Conservation (phyloP, 2,888 invertebrate genomes). For the Synergus itoensis region DNA sequence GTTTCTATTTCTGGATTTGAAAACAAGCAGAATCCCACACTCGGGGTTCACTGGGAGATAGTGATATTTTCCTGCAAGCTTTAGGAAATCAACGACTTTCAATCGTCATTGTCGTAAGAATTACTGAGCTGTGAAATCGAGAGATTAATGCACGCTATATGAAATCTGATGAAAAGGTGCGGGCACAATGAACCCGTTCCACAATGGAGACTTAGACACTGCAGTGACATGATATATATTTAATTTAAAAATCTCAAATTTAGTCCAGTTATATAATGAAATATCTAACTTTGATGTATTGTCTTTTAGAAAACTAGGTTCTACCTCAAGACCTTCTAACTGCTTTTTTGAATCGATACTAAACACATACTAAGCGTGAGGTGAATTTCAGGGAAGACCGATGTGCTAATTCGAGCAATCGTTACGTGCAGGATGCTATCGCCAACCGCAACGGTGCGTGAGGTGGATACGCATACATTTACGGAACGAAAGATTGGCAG, state of each 20-base stretch:
- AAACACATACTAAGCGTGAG: background rate
- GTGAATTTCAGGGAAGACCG: background rate
- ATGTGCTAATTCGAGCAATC: constrained; percentile 52
- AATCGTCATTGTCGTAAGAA: background rate
- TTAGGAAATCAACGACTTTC: constrained; percentile 1
- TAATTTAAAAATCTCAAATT: background rate
- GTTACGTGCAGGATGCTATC: constrained; percentile 44
- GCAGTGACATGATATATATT: background rate
- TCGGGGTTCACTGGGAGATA: constrained; percentile 49
- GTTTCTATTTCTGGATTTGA: constrained; percentile 71
- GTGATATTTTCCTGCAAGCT: constrained; percentile 32
- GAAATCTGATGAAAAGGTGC: background rate
- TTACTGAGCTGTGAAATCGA: background rate
- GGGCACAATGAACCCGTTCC: background rate
- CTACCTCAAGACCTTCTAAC: background rate
- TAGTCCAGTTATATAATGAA: background rate
- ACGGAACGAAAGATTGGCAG: constrained; percentile 41
- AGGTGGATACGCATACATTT: constrained; percentile 62
- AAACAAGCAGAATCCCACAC: constrained; percentile 68
- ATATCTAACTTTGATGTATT: too few species aligned
- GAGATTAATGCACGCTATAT: background rate
- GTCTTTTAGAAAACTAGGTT: background rate
- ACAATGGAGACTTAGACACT: background rate
- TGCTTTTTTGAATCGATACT: background rate
- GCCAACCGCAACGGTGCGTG: constrained; percentile 62